Percentiles rank a stretch among this genome's conserved stretches.
These are phyloP conservation scores for Cryptoprocta ferox DNA, from an alignment of 2,797 vertebrate genomes.

Conservation along the genomic window DNA sequence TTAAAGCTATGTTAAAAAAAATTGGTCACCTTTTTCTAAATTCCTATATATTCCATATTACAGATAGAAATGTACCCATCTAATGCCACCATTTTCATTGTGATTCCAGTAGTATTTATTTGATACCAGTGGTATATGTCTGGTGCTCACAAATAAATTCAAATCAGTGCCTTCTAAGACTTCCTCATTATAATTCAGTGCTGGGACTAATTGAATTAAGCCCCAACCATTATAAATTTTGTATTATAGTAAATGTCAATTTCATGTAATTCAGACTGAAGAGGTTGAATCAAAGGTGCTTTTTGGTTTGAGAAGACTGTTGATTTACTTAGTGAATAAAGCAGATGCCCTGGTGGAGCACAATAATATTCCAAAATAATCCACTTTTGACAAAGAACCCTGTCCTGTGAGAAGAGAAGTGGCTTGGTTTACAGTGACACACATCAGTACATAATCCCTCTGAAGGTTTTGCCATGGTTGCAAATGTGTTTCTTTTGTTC, in stretches of 20 bases:
- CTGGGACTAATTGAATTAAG: slow-evolving; percentile 54
- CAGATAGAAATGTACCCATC: not conserved
- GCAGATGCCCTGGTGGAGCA: not conserved
- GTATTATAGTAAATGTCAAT: slow-evolving; percentile 31
- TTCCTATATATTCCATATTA: not conserved
- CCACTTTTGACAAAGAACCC: not conserved
- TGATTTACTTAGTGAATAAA: slow-evolving; percentile 4
- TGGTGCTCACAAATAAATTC: slow-evolving; percentile 29
- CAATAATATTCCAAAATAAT: not conserved
- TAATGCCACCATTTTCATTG: not conserved
- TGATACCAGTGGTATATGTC: not conserved
- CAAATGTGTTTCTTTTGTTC: not conserved
- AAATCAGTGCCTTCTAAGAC: slow-evolving; percentile 18
- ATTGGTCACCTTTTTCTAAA: not conserved
- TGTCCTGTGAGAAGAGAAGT: not conserved
- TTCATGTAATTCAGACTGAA: slow-evolving; percentile 52
- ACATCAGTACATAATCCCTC: not conserved
- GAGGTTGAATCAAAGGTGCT: slow-evolving; percentile 34
- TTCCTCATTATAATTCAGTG: slow-evolving; percentile 55
- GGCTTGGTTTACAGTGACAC: not conserved
- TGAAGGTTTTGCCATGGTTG: not conserved
- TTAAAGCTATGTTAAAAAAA: not conserved
- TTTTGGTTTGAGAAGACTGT: not conserved
- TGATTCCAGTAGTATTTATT: not conserved
- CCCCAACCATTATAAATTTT: not conserved